These are phyloP conservation scores for Gymnodraco acuticeps DNA, from an alignment of 2,797 vertebrate genomes.

Conservation along the genomic window DNA sequence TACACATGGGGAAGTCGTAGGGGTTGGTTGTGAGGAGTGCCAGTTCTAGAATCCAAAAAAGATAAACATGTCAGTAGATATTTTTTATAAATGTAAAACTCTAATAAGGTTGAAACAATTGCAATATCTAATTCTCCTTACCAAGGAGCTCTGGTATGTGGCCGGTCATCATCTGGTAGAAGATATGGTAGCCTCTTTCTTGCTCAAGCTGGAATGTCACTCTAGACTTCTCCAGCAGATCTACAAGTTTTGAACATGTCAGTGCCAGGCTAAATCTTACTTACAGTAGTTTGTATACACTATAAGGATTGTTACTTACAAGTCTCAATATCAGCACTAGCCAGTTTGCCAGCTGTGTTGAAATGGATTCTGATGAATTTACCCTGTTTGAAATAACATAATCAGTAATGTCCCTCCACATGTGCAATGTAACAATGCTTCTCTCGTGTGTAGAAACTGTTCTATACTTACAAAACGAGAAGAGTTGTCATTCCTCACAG, in stretches of 20 bases:
- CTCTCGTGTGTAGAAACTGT: neutral
- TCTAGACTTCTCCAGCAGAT: conserved; percentile 91
- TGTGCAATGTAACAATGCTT: neutral
- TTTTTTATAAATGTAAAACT: neutral
- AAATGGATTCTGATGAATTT: conserved; percentile 86
- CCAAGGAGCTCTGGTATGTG: conserved; percentile 90
- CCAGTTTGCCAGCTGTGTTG: conserved; percentile 85
- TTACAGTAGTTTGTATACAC: neutral
- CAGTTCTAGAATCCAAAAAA: conserved; percentile 75
- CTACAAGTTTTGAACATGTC: conserved; percentile 64
- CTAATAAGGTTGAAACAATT: neutral
- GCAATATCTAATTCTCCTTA: conserved; percentile 44
- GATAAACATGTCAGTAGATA: too few relatives aligned
- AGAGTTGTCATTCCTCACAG: conserved; percentile 94
- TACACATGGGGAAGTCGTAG: conserved; percentile 89
- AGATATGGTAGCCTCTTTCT: conserved; percentile 92
- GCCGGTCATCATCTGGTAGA: conserved; percentile 91
- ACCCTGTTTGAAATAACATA: conserved; percentile 72
- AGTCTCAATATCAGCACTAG: conserved; percentile 92
- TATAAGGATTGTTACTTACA: conserved; percentile 79
- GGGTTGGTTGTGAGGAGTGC: conserved; percentile 91
- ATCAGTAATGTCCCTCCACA: neutral
- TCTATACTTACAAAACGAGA: conserved; percentile 88
- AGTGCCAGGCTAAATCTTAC: neutral
- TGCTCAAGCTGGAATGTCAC: conserved; percentile 89